A percentile compares a stretch with the other conserved stretches of the same genome.
These are phyloP conservation scores for Holothuria scabra DNA, from an alignment of 53 echinoderm and acorn worm species.

Conservation along the genomic window DNA sequence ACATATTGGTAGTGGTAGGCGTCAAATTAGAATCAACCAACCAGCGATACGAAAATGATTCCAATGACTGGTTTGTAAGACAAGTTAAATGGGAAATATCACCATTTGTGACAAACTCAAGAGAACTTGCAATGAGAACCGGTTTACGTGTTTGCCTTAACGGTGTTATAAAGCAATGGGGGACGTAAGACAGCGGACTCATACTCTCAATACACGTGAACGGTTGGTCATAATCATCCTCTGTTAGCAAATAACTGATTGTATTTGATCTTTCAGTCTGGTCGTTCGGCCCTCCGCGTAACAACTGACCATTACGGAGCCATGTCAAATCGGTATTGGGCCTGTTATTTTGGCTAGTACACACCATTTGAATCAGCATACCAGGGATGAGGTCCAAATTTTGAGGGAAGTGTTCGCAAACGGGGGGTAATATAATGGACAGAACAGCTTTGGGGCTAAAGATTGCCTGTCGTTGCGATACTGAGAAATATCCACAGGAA, in stretches of 20 bases:
- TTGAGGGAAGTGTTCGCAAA: background rate
- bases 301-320: conserved; percentile 11
- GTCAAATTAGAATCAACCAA: background rate
- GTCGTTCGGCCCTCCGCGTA: background rate
- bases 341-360: conserved; percentile 25
- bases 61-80: background rate
- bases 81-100: conserved; percentile 20
- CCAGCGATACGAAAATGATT: conserved; percentile 13
- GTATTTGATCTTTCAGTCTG: background rate
- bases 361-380: background rate
- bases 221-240: conserved; percentile 33
- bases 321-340: conserved; percentile 17
- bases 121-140: conserved; percentile 9
- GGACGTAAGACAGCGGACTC: conserved; percentile 19
- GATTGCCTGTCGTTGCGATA: conserved; percentile 3
- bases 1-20: background rate
- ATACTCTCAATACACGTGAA: conserved; percentile 34
- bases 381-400: background rate
- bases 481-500: conserved; percentile 29
- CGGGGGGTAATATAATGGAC: background rate
- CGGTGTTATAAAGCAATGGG: conserved; percentile 25
- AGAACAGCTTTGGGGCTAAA: conserved; percentile 9
- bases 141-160: conserved; percentile 23
- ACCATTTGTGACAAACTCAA: background rate
- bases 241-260: background rate